Conservation (phyloP, 2,888 invertebrate genomes). For the Megastigmus dorsalis region DNA sequence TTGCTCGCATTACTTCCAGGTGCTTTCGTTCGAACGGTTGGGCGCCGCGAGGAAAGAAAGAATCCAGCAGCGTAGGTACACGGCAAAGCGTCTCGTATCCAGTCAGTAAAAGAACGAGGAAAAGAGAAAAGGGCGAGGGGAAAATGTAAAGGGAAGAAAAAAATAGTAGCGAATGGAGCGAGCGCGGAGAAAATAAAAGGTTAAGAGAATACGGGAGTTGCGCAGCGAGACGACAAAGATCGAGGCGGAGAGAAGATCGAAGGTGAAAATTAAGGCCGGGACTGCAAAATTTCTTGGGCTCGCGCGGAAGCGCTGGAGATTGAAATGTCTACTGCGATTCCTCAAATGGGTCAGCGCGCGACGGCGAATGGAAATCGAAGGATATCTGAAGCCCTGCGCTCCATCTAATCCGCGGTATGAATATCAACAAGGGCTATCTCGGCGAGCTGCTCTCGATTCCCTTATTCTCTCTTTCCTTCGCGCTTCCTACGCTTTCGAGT, state of each 20-base stretch:
- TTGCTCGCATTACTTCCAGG: conserved; percentile 31
- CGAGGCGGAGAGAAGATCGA: neutral
- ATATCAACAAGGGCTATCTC: conserved; percentile 28
- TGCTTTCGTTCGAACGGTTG: conserved; percentile 25
- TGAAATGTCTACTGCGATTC: conserved; percentile 29
- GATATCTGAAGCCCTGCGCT: neutral
- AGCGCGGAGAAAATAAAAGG: too few species aligned
- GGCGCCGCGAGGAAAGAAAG: conserved; percentile 12
- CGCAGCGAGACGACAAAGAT: neutral
- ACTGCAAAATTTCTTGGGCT: conserved; percentile 28
- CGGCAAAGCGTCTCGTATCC: neutral
- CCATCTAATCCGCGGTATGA: conserved; percentile 24
- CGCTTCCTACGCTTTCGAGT: neutral
- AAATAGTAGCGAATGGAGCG: too few species aligned
- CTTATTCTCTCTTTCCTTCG: neutral
- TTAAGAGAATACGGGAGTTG: too few species aligned
- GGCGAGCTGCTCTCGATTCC: too few species aligned
- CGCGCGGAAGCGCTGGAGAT: conserved; percentile 11
- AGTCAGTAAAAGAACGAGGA: neutral
- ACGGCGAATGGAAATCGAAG: neutral
- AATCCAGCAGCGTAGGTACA: neutral
- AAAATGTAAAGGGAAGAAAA: conserved; percentile 4
- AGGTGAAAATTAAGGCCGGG: conserved; percentile 20
- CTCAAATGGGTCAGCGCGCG: neutral
- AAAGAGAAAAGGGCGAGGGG: neutral